These are phyloP conservation scores for Pseudomyrmex gracilis DNA, from an alignment of 1,140 invertebrate species.

Conservation along the genomic window DNA sequence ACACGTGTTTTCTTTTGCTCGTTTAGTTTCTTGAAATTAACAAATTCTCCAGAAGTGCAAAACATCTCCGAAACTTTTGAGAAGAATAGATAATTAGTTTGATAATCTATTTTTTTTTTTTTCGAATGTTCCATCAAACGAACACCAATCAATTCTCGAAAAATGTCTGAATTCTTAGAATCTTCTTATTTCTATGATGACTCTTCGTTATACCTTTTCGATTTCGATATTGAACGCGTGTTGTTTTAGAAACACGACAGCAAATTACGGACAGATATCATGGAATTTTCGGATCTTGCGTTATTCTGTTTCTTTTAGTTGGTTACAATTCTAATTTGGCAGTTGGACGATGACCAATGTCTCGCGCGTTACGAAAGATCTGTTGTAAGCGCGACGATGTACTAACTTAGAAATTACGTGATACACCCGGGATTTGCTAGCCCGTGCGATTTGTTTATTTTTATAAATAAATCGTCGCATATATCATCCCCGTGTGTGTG, in stretches of 20 bases:
- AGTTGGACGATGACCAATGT: constrained; percentile 70
- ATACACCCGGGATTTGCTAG: constrained; percentile 60
- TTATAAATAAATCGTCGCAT: constrained; percentile 46
- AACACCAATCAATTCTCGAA: no score
- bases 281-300: neutral
- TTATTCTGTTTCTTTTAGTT: constrained; percentile 25
- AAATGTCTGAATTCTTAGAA: neutral
- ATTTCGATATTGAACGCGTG: neutral
- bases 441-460: constrained; percentile 48
- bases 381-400: constrained; percentile 54
- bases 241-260: neutral
- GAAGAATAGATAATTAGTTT: no score
- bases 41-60: no score
- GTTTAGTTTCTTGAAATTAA: no score
- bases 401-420: constrained; percentile 72
- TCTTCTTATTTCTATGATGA: neutral
- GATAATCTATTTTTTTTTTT: no score
- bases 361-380: constrained; percentile 64
- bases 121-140: no score
- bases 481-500: no score
- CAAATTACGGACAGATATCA: neutral
- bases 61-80: no score
- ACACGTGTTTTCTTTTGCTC: no score
- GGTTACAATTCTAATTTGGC: constrained; percentile 70
- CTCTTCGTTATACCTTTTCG: no score